These are phyloP conservation scores for Corythornis leucogaster DNA, from an alignment of 2,797 vertebrate genomes.

Conservation along the genomic window DNA sequence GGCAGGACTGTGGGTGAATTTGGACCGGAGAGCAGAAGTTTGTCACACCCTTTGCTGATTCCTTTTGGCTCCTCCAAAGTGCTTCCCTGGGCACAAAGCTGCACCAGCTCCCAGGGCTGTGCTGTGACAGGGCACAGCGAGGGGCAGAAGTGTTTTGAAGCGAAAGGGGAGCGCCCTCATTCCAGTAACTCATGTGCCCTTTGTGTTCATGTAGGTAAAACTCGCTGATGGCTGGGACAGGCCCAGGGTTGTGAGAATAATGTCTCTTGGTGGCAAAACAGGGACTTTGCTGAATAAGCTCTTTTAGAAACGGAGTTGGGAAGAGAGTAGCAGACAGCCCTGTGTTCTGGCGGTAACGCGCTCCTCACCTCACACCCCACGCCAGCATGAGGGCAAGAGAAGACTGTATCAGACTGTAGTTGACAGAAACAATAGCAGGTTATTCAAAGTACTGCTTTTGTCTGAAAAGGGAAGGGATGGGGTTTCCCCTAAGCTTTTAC, in stretches of 20 bases:
- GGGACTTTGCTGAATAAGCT: background rate
- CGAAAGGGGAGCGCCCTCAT: background rate
- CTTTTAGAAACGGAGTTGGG: background rate
- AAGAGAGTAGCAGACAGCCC: background rate
- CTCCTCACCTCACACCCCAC: background rate
- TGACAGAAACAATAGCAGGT: conserved; percentile 6
- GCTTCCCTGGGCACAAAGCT: background rate
- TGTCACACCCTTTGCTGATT: background rate
- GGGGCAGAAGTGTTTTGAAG: background rate
- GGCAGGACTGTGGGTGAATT: background rate
- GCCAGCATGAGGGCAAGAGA: background rate
- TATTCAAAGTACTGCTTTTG: conserved; percentile 41
- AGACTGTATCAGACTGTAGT: background rate
- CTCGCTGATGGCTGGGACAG: background rate
- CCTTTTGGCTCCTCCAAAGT: background rate
- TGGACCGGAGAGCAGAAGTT: background rate
- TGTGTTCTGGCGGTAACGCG: background rate
- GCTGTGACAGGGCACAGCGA: background rate
- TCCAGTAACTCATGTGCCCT: background rate
- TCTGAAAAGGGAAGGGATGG: background rate
- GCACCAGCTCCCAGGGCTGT: background rate
- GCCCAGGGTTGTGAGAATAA: background rate
- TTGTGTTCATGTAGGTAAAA: background rate
- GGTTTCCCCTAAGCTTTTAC: background rate
- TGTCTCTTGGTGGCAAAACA: background rate